These are phyloP conservation scores for Cephus runcator DNA, from an alignment of 2,888 invertebrate species.

Conservation along the genomic window DNA sequence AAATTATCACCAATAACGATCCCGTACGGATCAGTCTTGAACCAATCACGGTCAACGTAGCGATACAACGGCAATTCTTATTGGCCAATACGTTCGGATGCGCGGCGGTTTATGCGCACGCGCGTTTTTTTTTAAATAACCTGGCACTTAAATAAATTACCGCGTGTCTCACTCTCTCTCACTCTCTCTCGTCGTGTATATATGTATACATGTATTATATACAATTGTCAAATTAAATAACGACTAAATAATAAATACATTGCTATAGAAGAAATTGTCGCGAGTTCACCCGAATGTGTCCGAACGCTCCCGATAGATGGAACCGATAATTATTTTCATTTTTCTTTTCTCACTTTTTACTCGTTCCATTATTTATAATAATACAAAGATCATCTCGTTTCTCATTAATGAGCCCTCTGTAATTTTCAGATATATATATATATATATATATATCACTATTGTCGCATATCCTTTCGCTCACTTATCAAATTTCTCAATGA, in stretches of 20 bases:
- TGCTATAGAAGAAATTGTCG: neutral
- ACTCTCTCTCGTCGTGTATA: constrained; percentile 24
- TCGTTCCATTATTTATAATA: neutral
- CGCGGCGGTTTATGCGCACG: neutral
- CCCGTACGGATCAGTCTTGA: neutral
- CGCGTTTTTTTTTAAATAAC: neutral
- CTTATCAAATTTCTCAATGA: neutral
- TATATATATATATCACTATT: neutral
- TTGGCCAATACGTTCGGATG: neutral
- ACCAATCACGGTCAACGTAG: neutral
- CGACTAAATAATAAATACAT: constrained; percentile 14
- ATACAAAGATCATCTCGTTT: neutral
- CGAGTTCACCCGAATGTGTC: neutral
- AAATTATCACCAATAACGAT: neutral
- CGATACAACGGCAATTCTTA: neutral
- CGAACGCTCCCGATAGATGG: neutral
- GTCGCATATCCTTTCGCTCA: neutral
- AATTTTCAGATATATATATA: neutral
- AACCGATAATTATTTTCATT: neutral
- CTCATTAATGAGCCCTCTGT: neutral
- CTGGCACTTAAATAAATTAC: constrained; percentile 13
- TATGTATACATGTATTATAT: constrained; percentile 11
- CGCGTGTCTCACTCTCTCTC: constrained; percentile 24
- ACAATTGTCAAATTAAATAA: constrained; percentile 17
- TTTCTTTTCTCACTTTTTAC: neutral